Base-by-base conservation (phyloP, 2,113 vertebrate species). In the Urocitellus parryii region DNA sequence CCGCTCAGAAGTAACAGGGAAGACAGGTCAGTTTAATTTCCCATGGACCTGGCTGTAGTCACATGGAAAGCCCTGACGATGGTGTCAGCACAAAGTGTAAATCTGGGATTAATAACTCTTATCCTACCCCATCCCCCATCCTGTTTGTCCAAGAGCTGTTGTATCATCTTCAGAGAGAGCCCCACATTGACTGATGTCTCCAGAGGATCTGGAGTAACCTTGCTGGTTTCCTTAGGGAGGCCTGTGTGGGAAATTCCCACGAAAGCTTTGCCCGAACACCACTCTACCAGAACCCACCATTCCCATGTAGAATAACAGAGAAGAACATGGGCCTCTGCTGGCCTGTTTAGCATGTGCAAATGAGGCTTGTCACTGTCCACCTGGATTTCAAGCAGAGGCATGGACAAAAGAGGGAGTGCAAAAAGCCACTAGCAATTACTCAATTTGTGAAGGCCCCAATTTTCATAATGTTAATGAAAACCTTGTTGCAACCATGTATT, bases 341-440 rank as follows among this genome's bases (percentile, higher is more conserved):
- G 25, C 18, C 78, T 51, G 13, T 67, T 82, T 78, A 94, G 82
- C 74, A 53, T 76, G 56, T 77, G 93, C 78, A 95, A 92, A 96
- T 93, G 29, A 88, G 51, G 68, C 48, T 27, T 65, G 32, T 73
- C 53, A 8, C 51, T 42, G 27, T 25, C 76, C 63, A 96, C 89
- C 81, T 91, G 78, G 72, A 74, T 91, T 91, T 94, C 53, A 51
- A 88, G 87, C 79, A 8, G 42, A 56, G 14, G 2, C 70, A 3
- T 16, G 24, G 25, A 63, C 88, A 48, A 83, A 74, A 74, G 61
- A 89, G 42, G 27, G 24, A 91, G 39, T 24, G 29, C 48, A 17
- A 83, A 88, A 53, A 85, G 80, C 86, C 42, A 88, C 70, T 90
- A 34, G 83, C 89, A 96, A 74, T 96, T 96, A 94, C 68, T 94